These are phyloP conservation scores for Lonchura striata DNA, from an alignment of 2,113 vertebrate genomes.

Conservation along the genomic window DNA sequence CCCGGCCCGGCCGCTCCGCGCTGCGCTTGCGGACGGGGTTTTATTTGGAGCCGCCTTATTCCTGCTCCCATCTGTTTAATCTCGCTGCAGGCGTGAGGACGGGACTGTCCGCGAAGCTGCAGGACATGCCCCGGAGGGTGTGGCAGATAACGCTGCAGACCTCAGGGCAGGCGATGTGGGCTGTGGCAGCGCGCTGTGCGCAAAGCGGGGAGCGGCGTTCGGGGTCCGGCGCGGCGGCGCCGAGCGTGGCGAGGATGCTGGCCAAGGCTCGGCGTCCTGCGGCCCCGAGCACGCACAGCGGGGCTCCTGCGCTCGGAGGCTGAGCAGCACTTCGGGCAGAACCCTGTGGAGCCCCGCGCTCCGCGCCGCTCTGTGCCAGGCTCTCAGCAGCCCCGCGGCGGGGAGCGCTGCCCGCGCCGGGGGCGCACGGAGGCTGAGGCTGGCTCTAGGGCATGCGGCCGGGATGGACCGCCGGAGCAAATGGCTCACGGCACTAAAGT, in stretches of 20 bases:
- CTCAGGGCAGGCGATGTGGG: rapidly evolving
- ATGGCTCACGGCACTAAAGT: neutral
- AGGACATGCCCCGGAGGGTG: too few species aligned
- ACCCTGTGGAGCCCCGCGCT: rapidly evolving
- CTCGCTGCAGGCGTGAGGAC: neutral
- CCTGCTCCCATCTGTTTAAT: neutral
- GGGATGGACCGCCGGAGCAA: neutral
- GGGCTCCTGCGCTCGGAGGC: rapidly evolving
- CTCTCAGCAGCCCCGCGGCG: rapidly evolving
- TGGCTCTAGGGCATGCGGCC: rapidly evolving
- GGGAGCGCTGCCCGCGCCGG: neutral
- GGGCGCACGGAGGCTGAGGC: too few species aligned
- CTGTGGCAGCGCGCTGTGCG: neutral
- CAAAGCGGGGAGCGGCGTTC: rapidly evolving
- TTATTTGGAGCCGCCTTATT: neutral
- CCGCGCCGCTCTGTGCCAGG: rapidly evolving
- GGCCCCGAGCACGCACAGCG: rapidly evolving
- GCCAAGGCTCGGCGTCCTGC: rapidly evolving
- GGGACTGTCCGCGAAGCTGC: neutral
- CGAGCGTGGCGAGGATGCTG: rapidly evolving
- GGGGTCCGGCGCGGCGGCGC: neutral
- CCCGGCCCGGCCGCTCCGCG: neutral
- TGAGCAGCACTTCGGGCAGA: neutral
- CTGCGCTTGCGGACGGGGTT: neutral
- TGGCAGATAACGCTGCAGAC: neutral